These are phyloP conservation scores for Paradoxurus hermaphroditus DNA, from an alignment of 2,113 vertebrate species.

Conservation along the genomic window DNA sequence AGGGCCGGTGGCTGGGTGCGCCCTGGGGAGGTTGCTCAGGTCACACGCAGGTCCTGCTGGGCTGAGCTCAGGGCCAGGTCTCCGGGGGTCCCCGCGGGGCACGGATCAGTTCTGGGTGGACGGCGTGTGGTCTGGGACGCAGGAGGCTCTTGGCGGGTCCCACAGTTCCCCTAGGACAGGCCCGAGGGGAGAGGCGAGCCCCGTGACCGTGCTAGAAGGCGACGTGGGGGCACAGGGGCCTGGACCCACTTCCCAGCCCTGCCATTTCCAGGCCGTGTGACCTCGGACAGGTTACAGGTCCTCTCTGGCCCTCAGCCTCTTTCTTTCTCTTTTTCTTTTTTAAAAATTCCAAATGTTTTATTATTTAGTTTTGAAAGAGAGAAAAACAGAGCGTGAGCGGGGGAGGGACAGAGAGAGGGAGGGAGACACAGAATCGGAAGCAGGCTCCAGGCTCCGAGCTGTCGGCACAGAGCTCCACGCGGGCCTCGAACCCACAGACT, in stretches of 20 bases:
- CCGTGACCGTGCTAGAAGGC: not conserved
- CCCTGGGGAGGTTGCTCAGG: not conserved
- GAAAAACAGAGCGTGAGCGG: no score
- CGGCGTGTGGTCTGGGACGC: accelerated
- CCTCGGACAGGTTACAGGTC: not conserved
- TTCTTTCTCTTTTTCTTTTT: not conserved
- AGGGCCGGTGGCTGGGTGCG: not conserved
- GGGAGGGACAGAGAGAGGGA: no score
- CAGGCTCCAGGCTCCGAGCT: no score
- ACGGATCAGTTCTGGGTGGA: accelerated
- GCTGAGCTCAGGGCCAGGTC: not conserved
- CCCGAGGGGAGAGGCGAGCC: not conserved
- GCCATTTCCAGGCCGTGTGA: not conserved
- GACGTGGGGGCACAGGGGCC: not conserved
- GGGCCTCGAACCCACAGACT: no score
- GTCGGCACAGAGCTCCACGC: no score
- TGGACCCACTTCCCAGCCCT: not conserved
- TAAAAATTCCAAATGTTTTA: no score
- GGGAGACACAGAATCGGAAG: no score
- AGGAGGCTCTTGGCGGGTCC: not conserved
- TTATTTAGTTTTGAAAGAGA: no score
- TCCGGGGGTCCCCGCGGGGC: not conserved
- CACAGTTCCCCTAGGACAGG: not conserved
- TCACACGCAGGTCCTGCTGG: not conserved
- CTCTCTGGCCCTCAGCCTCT: not conserved